A percentile compares a stretch with the other conserved stretches of the same genome.
Evolutionary conservation across 2,113 vertebrate species (phyloP).

Genomic region (Melanocharis versteri): DNA sequence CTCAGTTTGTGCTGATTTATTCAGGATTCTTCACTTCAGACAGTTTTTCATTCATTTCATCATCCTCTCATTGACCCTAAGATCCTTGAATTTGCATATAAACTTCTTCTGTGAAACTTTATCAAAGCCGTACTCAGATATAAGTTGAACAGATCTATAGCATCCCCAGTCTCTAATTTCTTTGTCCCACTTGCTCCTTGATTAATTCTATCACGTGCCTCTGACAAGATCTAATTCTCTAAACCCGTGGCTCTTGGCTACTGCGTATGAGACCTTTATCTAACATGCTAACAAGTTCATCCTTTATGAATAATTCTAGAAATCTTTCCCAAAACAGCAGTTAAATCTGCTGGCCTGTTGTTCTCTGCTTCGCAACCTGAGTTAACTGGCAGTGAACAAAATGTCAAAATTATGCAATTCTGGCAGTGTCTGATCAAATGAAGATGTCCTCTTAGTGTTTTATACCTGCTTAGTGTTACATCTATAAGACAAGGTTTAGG

Average conservation of each 20-base stretch:
- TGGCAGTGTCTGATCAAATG: background rate
- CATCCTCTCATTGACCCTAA: background rate
- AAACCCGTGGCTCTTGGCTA: slow-evolving; percentile 26
- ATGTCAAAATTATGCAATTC: background rate
- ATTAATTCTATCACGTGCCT: slow-evolving; percentile 32
- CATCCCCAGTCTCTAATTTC: background rate
- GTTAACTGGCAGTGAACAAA: background rate
- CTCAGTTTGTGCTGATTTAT: background rate
- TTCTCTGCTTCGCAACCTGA: background rate
- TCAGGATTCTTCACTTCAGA: background rate
- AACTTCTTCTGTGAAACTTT: background rate
- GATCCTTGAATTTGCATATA: slow-evolving; percentile 16
- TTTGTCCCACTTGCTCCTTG: background rate
- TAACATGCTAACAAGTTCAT: slow-evolving; percentile 16
- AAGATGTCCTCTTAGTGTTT: background rate
- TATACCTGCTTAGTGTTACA: background rate
- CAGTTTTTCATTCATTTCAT: background rate
- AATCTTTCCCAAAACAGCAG: background rate
- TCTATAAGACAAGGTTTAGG: background rate
- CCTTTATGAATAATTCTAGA: slow-evolving; percentile 41
- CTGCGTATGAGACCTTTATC: background rate
- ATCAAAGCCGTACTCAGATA: background rate
- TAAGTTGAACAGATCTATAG: background rate
- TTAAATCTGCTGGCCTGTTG: slow-evolving; percentile 8
- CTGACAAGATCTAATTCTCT: slow-evolving; percentile 21